Evolutionary conservation across 2,888 invertebrate species (phyloP), one percentile per base, ranked within the genome.

Genomic region (Patella caerulea): DNA sequence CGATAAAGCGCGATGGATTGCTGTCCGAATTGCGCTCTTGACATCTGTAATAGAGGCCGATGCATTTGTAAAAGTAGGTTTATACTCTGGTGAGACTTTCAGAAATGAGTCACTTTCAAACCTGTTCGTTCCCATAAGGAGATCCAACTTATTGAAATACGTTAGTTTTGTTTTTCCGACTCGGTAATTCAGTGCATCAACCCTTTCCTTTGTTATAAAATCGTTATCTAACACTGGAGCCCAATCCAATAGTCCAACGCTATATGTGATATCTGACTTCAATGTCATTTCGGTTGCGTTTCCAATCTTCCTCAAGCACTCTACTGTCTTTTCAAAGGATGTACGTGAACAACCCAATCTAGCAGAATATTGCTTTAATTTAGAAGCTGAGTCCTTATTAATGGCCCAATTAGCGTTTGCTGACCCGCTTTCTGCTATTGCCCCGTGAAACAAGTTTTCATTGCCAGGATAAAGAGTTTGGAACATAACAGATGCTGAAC

Each of bases 361-460:
- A 19, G 19, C 65, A 5, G 19, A 19, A 24, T 24, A 65, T 65
- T 65, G 19, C 24, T 65, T 65, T 14, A 65, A 24, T 65, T 24
- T 65, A 11, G 19, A 24, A 12, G 12, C 65, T 19, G 65, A 12
- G 24, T 65, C 65, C 11, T 19, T 14, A 65, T 4, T 65, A 15
- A 65, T 11, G 4, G 74, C 74, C 74, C 74, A 74, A 3, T 29
- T 34, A 17, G 74, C 65, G 15, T 19, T 45, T 17, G 82, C 78
- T n/a, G 84, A 78, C 34, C 87, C 87, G 72, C 86, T 86, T 76
- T 86, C 82, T 5, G 83, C 83, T 11, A 87, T 86, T 3, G 80
- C 81, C 24, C 85, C 74, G 3, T 84, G 83, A 75, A 88, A 86
- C 19, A 87, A 75, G 14, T 86, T 84, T 79, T 79, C 78, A 72